A percentile compares a stretch with the other conserved stretches of the same genome.
These are phyloP conservation scores for Pungitius pungitius DNA, from an alignment of 2,113 vertebrate genomes.

Conservation along the genomic window DNA sequence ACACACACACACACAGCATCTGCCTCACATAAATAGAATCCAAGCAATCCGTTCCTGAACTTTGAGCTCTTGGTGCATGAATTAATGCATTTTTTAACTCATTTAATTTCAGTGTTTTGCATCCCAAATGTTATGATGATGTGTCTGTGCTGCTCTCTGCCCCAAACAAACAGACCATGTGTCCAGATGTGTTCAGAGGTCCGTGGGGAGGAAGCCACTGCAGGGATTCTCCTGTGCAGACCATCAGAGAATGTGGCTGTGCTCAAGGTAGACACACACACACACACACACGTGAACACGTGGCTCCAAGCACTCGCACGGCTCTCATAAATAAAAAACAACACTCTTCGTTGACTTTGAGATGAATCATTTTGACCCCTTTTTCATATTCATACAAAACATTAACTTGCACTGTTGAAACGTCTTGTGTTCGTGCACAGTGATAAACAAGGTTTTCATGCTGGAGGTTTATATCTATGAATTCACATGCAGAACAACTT, in stretches of 20 bases:
- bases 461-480: neutral
- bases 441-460: neutral
- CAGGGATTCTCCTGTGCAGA: constrained; percentile 94
- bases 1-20: neutral
- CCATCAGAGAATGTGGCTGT: constrained; percentile 88
- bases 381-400: constrained; percentile 4
- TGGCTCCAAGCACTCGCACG: neutral
- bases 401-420: constrained; percentile 4
- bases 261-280: constrained; percentile 82
- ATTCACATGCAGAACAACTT: neutral
- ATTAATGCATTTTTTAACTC: neutral
- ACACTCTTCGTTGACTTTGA: neutral
- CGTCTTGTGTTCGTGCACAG: neutral
- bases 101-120: neutral
- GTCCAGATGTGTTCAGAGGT: constrained; percentile 94
- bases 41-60: neutral
- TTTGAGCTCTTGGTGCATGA: neutral
- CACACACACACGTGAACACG: neutral
- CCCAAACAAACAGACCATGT: constrained; percentile 89
- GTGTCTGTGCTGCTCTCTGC: constrained; percentile 32
- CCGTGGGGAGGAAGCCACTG: constrained; percentile 93
- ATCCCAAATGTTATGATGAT: neutral
- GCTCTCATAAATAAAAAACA: constrained; percentile 10
- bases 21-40: neutral
- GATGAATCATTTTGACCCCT: neutral